These are phyloP conservation scores for Polymixis flavicincta DNA, from an alignment of 2,888 invertebrate genomes.

Conservation along the genomic window DNA sequence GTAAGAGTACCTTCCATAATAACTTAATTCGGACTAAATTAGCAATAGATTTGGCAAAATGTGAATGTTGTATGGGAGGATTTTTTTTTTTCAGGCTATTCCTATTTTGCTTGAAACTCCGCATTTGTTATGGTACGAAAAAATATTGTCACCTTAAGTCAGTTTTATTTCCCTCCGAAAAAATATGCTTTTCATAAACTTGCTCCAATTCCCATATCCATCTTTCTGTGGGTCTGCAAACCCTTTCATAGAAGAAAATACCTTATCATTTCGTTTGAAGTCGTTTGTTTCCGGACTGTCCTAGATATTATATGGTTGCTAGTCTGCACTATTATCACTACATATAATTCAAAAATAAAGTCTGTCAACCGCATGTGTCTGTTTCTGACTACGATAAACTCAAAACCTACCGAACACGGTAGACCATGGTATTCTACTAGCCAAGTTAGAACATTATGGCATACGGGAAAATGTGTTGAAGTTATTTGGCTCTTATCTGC, in stretches of 20 bases:
- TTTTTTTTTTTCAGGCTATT: neutral
- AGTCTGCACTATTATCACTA: no score
- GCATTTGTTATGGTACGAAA: neutral
- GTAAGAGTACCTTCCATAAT: neutral
- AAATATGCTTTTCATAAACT: conserved; percentile 25
- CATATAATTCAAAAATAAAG: no score
- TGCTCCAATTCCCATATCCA: conserved; percentile 5
- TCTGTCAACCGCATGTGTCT: no score
- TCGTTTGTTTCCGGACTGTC: neutral
- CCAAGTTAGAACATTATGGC: no score
- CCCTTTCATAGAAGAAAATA: conserved; percentile 21
- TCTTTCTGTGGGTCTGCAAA: conserved; percentile 19
- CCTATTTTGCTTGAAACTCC: conserved; percentile 1
- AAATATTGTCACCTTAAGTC: conserved; percentile 21
- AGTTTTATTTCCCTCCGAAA: conserved; percentile 18
- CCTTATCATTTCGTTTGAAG: conserved; percentile 28
- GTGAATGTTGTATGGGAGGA: no score
- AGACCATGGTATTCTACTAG: no score
- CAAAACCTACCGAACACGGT: no score
- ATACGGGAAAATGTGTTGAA: no score
- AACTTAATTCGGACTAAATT: neutral
- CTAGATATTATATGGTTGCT: neutral
- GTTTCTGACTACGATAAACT: no score
- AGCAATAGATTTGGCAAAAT: neutral
- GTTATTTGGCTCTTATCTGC: no score